A percentile compares a stretch with the other conserved stretches of the same genome.
These are phyloP conservation scores for Leucophenga montana DNA, from an alignment of 2,888 invertebrate genomes.

Conservation along the genomic window DNA sequence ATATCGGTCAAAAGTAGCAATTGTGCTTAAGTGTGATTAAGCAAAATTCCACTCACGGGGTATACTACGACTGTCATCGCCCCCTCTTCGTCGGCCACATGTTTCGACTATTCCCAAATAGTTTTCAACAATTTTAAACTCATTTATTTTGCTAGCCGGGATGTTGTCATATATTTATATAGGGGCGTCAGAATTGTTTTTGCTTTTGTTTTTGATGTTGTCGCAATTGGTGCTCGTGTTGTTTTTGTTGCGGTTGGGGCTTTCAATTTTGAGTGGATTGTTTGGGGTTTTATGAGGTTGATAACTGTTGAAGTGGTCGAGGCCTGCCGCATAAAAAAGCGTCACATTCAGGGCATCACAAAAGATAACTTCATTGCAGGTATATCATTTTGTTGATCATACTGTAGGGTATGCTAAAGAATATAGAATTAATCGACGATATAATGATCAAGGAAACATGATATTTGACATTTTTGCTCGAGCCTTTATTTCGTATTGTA, in stretches of 20 bases:
- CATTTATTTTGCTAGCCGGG: constrained; percentile 53
- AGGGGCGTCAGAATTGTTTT: background rate
- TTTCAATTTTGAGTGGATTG: constrained; percentile 58
- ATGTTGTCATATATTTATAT: background rate
- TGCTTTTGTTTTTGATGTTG: constrained; percentile 24
- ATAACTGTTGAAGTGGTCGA: constrained; percentile 61
- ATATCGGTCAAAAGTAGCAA: constrained; percentile 65
- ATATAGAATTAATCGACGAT: too few relatives aligned
- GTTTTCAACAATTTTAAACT: constrained; percentile 46
- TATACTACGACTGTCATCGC: constrained; percentile 8
- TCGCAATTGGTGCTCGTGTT: background rate
- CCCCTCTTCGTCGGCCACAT: constrained; percentile 48
- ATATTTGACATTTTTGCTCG: too few relatives aligned
- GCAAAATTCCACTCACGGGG: constrained; percentile 27
- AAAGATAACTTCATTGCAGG: too few relatives aligned
- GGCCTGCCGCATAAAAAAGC: constrained; percentile 10
- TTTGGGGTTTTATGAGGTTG: constrained; percentile 60
- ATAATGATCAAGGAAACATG: too few relatives aligned
- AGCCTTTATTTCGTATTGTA: too few relatives aligned
- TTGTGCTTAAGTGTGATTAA: constrained; percentile 59
- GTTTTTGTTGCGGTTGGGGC: constrained; percentile 22
- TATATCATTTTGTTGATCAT: too few relatives aligned
- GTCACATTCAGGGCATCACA: constrained; percentile 8
- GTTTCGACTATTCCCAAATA: constrained; percentile 25
- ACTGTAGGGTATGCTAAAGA: too few relatives aligned